Evolutionary conservation across 2,797 vertebrate species (phyloP).

Genomic region (Gorsachius magnificus): DNA sequence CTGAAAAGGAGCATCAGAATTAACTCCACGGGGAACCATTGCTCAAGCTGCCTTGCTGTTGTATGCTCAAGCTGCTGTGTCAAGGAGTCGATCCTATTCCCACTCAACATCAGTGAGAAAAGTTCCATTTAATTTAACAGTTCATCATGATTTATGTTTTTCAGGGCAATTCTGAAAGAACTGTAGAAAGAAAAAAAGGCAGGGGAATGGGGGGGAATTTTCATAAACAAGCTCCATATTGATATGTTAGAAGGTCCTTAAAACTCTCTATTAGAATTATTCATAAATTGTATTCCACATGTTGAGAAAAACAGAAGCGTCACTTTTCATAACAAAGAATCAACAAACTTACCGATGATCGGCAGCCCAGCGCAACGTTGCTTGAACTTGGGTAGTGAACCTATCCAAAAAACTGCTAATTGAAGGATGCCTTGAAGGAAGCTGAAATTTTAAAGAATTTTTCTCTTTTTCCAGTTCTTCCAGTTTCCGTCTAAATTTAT

Average conservation of each 20-base stretch:
- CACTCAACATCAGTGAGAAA: background rate
- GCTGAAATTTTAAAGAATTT: slow-evolving; percentile 76
- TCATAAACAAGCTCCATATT: background rate
- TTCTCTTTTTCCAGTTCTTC: slow-evolving; percentile 84
- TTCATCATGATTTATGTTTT: background rate
- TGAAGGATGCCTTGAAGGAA: slow-evolving; percentile 85
- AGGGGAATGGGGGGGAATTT: fast-evolving
- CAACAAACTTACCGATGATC: slow-evolving; percentile 57
- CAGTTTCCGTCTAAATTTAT: slow-evolving; percentile 82
- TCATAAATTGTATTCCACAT: background rate
- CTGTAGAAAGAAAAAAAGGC: background rate
- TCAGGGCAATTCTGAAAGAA: background rate
- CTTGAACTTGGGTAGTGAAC: slow-evolving; percentile 76
- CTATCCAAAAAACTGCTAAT: slow-evolving; percentile 80
- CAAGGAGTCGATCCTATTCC: background rate
- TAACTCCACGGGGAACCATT: background rate
- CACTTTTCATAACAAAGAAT: background rate
- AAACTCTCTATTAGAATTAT: background rate
- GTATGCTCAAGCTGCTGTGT: background rate
- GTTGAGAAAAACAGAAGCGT: background rate
- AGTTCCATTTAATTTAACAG: background rate
- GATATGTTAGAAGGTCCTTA: background rate
- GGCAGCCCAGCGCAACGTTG: slow-evolving; percentile 61
- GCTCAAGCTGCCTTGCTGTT: background rate
- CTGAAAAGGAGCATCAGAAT: slow-evolving; percentile 22